A percentile compares a stretch with the other conserved stretches of the same genome.
Evolutionary conservation across 2,888 invertebrate species (phyloP).

Genomic region (Metacarcinus magister): DNA sequence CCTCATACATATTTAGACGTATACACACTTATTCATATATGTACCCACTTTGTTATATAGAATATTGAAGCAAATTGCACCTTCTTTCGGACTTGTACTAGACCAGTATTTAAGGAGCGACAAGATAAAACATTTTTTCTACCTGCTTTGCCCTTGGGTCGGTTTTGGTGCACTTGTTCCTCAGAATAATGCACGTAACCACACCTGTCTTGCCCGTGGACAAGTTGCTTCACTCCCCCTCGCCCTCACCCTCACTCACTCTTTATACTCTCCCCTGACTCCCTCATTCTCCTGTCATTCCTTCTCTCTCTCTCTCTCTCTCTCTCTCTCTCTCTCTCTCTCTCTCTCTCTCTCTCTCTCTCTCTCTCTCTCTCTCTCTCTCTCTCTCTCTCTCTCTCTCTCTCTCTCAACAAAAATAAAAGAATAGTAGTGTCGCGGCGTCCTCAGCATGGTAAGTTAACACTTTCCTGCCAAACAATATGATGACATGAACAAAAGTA

Average conservation of each 20-base stretch:
- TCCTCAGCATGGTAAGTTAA: not conserved
- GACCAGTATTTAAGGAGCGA: not conserved
- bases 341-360: no score
- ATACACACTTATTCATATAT: not conserved
- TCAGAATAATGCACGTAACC: not conserved
- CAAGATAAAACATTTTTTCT: not conserved
- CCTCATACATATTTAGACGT: not conserved
- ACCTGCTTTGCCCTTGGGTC: not conserved
- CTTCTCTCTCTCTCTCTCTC: slow-evolving; percentile 8
- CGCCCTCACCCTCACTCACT: not conserved
- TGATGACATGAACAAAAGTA: not conserved
- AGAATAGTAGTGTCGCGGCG: no score
- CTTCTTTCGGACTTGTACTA: not conserved
- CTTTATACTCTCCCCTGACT: not conserved
- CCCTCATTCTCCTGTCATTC: not conserved
- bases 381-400: no score
- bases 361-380: no score
- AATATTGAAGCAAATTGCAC: not conserved
- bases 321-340: no score
- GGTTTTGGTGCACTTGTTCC: not conserved
- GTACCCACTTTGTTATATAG: not conserved
- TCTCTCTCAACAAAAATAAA: no score
- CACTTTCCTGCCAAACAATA: not conserved
- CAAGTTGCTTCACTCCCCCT: not conserved
- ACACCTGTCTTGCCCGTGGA: not conserved